These are phyloP conservation scores for Diadumene lineata DNA, from an alignment of 92 coral and sea anemone genomes.

Conservation along the genomic window DNA sequence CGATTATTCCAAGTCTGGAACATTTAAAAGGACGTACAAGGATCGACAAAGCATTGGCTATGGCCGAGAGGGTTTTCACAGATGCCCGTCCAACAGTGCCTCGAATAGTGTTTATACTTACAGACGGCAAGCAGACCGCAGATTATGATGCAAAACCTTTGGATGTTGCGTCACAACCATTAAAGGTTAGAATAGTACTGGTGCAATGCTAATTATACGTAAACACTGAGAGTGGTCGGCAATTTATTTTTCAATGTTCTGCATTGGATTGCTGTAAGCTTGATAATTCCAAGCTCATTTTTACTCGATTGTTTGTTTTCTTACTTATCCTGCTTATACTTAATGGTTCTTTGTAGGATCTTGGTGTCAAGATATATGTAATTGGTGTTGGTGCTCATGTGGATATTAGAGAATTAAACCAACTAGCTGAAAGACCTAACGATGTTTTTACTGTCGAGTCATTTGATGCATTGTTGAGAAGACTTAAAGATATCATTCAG, in stretches of 20 bases:
- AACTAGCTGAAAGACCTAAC: conserved; percentile 54
- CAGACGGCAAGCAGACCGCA: conserved; percentile 78
- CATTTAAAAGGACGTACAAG: conserved; percentile 71
- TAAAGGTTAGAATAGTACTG: conserved; percentile 16
- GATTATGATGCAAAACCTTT: conserved; percentile 76
- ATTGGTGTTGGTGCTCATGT: conserved; percentile 69
- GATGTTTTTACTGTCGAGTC: conserved; percentile 80
- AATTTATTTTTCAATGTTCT: no score
- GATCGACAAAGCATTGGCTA: conserved; percentile 81
- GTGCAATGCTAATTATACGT: no score
- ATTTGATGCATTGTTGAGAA: conserved; percentile 42
- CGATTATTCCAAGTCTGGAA: conserved; percentile 59
- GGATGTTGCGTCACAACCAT: conserved; percentile 66
- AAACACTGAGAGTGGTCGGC: no score
- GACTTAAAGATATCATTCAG: conserved; percentile 45
- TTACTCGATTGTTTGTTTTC: no score
- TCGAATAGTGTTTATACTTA: conserved; percentile 73
- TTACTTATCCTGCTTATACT: no score
- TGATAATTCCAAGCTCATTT: no score
- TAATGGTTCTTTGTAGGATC: no score
- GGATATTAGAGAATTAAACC: conserved; percentile 47
- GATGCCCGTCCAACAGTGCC: conserved; percentile 85
- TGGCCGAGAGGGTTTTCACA: conserved; percentile 62
- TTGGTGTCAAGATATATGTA: conserved; percentile 81
- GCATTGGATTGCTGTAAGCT: no score